Evolutionary conservation across 2,888 invertebrate species (phyloP).

Genomic region (Drosophila eohydei): DNA sequence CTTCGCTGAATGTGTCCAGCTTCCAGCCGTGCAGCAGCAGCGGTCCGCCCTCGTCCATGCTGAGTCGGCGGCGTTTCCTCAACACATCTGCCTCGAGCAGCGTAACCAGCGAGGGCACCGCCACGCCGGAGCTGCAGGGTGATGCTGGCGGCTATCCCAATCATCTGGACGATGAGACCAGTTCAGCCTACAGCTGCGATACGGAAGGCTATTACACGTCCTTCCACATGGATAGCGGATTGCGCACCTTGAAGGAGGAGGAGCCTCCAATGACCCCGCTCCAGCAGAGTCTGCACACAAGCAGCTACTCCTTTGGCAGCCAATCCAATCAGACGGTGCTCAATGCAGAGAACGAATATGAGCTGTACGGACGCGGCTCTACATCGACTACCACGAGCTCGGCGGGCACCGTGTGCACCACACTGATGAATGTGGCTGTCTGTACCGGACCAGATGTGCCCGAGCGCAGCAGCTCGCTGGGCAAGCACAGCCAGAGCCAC

Average conservation of each 20-base stretch:
- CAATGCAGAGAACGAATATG: slow-evolving; percentile 94
- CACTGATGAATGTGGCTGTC: slow-evolving; percentile 87
- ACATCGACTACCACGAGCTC: slow-evolving; percentile 96
- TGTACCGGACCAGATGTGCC: slow-evolving; percentile 90
- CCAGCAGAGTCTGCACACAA: slow-evolving; percentile 88
- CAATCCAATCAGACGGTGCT: slow-evolving; percentile 89
- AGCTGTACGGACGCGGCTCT: slow-evolving; percentile 95
- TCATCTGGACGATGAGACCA: slow-evolving; percentile 92
- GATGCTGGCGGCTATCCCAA: slow-evolving; percentile 86
- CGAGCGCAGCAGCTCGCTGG: slow-evolving; percentile 91
- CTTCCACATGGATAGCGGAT: slow-evolving; percentile 97
- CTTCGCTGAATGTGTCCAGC: slow-evolving; percentile 88
- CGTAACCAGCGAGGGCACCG: slow-evolving; percentile 93
- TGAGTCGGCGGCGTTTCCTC: slow-evolving; percentile 88
- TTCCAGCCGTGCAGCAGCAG: slow-evolving; percentile 85
- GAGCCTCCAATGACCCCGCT: slow-evolving; percentile 89
- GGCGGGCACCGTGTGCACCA: slow-evolving; percentile 95
- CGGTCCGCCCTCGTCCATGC: slow-evolving; percentile 89
- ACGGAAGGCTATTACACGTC: slow-evolving; percentile 99
- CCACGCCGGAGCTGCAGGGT: slow-evolving; percentile 92
- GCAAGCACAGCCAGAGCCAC: slow-evolving; percentile 86
- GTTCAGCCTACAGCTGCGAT: slow-evolving; percentile 97
- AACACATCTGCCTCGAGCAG: slow-evolving; percentile 93
- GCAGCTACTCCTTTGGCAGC: slow-evolving; percentile 89
- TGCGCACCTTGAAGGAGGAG: slow-evolving; percentile 93